Evolutionary conservation across 2,888 invertebrate species (phyloP).

Genomic region (Mesorhabditis sp.): DNA sequence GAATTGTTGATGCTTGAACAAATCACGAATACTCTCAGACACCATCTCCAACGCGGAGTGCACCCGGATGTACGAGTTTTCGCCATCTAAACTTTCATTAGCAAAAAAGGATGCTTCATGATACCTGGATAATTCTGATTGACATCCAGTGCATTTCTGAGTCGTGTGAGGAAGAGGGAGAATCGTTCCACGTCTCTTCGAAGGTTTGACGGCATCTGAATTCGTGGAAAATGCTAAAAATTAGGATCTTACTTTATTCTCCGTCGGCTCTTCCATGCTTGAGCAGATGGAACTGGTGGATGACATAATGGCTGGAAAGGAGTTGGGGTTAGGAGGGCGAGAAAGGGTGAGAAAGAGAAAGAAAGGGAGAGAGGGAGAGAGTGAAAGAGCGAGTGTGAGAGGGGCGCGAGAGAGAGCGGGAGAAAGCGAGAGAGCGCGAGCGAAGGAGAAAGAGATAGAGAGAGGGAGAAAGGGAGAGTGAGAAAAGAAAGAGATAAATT

Average conservation of each 20-base stretch:
- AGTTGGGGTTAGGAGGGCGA: background rate
- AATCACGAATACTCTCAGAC: conserved; percentile 50
- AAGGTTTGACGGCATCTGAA: conserved; percentile 45
- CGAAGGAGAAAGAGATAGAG: background rate
- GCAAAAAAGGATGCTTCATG: background rate
- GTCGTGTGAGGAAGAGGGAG: conserved; percentile 41
- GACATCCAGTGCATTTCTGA: conserved; percentile 39
- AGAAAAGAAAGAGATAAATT: too few species aligned
- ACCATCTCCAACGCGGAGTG: conserved; percentile 54
- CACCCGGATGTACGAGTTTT: conserved; percentile 48
- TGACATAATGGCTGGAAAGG: conserved; percentile 17
- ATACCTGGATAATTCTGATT: conserved; percentile 36
- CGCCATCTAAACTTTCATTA: conserved; percentile 32
- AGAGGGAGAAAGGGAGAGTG: too few species aligned
- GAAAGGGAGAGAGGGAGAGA: conserved; percentile 1
- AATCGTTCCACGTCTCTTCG: conserved; percentile 50
- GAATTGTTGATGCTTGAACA: conserved; percentile 42
- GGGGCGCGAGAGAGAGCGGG: conserved; percentile 7
- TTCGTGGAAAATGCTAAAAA: conserved; percentile 72
- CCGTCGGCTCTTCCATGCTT: conserved; percentile 32
- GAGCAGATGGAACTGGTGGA: conserved; percentile 41
- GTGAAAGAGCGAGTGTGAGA: conserved; percentile 8
- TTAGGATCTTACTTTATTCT: conserved; percentile 19
- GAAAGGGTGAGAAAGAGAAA: conserved; percentile 5
- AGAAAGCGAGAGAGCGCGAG: background rate